These are phyloP conservation scores for Patella pellucida DNA, from an alignment of 2,888 invertebrate species.

Conservation along the genomic window DNA sequence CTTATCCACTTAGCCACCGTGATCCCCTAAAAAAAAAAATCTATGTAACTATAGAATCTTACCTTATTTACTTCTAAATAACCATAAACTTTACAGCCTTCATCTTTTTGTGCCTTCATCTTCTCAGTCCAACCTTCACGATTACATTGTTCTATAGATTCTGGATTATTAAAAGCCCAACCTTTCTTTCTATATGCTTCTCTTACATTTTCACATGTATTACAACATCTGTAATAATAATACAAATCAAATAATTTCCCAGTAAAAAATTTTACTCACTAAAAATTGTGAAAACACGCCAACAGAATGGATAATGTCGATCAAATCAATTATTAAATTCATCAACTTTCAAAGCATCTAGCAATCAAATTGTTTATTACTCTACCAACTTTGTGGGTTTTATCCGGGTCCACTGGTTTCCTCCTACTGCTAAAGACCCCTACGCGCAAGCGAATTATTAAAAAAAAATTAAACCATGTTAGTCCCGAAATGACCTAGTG, in stretches of 20 bases:
- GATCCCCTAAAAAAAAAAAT: too few relatives aligned
- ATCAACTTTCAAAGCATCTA: background rate
- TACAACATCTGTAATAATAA: constrained; percentile 83
- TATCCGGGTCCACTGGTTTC: too few relatives aligned
- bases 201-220: constrained; percentile 95
- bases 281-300: background rate
- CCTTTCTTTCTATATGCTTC: constrained; percentile 90
- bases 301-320: background rate
- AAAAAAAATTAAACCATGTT: too few relatives aligned
- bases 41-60: constrained; percentile 19
- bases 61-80: constrained; percentile 94
- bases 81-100: constrained; percentile 97
- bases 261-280: background rate
- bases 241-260: background rate
- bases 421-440: too few relatives aligned
- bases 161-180: constrained; percentile 87
- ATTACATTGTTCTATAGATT: constrained; percentile 91
- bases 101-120: constrained; percentile 85
- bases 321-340: background rate
- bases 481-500: too few relatives aligned
- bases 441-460: too few relatives aligned
- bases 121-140: constrained; percentile 83
- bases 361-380: background rate
- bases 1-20: too few relatives aligned
- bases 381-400: too few relatives aligned